phyloP scores from a whole-genome alignment of 2,888 invertebrate species.

The Baccha elongata region DNA sequence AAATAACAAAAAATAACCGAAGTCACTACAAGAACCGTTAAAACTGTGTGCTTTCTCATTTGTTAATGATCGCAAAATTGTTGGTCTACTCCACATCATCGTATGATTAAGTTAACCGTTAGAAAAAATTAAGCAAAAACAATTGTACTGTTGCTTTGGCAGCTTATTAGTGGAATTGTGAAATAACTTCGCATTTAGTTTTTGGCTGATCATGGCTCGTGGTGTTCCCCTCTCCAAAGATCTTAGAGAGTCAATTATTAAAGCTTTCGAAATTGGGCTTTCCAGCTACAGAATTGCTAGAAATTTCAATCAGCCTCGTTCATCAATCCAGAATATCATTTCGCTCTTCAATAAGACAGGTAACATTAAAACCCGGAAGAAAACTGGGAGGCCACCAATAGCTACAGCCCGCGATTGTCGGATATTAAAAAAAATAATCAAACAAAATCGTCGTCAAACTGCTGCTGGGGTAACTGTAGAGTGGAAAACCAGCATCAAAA shows the following conservation, averaged over 20 bases:
- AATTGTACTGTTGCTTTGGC: not conserved
- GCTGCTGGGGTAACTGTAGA: no score
- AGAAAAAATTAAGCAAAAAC: not conserved
- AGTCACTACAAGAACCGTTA: no score
- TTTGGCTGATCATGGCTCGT: not conserved
- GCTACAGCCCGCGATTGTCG: not conserved
- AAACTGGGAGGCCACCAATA: no score
- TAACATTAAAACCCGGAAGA: not conserved
- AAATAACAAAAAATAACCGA: no score
- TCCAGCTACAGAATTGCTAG: not conserved
- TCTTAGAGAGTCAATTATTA: not conserved
- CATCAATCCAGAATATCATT: not conserved
- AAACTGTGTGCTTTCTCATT: no score
- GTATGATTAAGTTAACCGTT: not conserved
- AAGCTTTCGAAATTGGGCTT: not conserved
- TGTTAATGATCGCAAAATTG: no score
- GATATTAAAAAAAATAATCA: no score
- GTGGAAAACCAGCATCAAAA: no score
- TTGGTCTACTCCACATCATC: not conserved
- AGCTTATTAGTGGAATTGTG: not conserved
- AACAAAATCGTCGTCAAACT: no score
- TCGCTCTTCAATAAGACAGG: not conserved
- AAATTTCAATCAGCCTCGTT: not conserved
- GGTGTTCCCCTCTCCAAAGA: not conserved
- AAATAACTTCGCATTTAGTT: not conserved